These are phyloP conservation scores for Aurelia sp. DNA, from an alignment of 30 jellyfish, hydroid and myxozoan genomes.

Conservation along the genomic window DNA sequence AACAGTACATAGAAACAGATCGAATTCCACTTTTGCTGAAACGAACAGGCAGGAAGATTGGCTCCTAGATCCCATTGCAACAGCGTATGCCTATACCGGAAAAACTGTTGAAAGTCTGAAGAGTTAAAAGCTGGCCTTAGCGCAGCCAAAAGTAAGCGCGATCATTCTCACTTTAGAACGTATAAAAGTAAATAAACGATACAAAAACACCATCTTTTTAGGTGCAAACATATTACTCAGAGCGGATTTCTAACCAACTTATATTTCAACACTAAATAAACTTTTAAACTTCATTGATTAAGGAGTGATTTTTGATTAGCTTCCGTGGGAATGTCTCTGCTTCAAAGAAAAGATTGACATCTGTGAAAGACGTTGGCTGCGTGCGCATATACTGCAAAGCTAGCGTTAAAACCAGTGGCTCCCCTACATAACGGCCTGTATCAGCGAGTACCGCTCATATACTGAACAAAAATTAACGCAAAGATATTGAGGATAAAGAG, in stretches of 20 bases:
- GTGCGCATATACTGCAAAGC: conserved; percentile 53
- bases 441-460: no score
- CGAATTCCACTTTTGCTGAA: no score
- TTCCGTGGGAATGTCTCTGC: conserved; percentile 65
- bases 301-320: conserved; percentile 57
- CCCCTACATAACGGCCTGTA: background rate
- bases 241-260: background rate
- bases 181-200: conserved; percentile 4
- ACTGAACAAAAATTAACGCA: no score
- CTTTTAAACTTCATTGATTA: conserved; percentile 29
- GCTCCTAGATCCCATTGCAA: no score
- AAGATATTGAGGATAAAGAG: no score
- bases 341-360: conserved; percentile 64
- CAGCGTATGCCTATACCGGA: no score
- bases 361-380: conserved; percentile 60
- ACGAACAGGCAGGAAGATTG: no score
- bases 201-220: background rate
- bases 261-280: conserved; percentile 30
- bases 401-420: conserved; percentile 13
- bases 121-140: no score
- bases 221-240: background rate
- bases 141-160: no score
- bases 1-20: no score
- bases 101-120: no score
- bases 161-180: background rate